phyloP scores from a whole-genome alignment of 2,888 invertebrate species.

The Norana najaformis region DNA sequence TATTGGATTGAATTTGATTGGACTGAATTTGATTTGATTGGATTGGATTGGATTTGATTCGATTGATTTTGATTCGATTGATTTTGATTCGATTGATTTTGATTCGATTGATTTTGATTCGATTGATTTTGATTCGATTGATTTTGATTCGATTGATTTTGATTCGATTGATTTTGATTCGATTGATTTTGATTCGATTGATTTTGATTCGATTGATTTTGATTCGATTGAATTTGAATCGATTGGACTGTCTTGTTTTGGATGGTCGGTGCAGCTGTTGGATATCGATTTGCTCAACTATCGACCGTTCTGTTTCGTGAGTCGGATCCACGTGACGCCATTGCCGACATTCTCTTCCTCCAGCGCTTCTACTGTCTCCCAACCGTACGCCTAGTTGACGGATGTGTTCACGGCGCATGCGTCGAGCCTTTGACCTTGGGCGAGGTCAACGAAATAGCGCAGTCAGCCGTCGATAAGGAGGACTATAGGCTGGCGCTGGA shows the following conservation, averaged over 20 bases:
- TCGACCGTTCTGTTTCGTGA: neutral
- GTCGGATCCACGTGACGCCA: neutral
- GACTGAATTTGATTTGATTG: no score
- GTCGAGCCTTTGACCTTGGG: neutral
- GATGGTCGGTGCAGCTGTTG: neutral
- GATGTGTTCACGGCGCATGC: neutral
- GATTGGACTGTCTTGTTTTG: neutral
- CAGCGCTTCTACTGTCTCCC: conserved; percentile 15
- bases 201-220: no score
- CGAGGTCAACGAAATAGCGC: conserved; percentile 9
- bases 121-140: no score
- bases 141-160: no score
- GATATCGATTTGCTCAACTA: neutral
- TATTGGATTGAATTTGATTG: no score
- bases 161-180: no score
- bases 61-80: no score
- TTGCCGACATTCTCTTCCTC: neutral
- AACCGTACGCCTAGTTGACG: neutral
- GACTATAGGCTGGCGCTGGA: neutral
- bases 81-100: no score
- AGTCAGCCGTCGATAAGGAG: neutral
- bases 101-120: no score
- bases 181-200: no score
- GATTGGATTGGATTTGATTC: no score
- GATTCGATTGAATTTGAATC: no score